Conservation (phyloP, 2,113 vertebrate genomes). For the Lichenostomus cassidix region DNA sequence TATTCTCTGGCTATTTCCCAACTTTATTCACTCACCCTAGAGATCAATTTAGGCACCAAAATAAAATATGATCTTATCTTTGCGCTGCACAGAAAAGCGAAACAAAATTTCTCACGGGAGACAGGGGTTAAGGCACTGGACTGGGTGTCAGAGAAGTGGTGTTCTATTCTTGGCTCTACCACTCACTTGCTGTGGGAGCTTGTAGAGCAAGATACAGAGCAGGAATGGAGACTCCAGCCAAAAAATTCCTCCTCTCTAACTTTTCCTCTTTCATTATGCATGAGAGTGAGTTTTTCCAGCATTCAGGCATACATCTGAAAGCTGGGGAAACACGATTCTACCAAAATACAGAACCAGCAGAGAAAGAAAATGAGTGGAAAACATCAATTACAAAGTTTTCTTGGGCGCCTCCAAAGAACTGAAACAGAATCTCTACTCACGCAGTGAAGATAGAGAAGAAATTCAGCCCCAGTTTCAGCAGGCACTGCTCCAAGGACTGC, state of each 20-base stretch:
- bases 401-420: background rate
- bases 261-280: constrained; percentile 59
- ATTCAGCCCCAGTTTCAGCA: background rate
- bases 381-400: constrained; percentile 30
- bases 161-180: constrained; percentile 67
- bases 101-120: constrained; percentile 59
- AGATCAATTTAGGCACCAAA: constrained; percentile 60
- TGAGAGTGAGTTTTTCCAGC: constrained; percentile 51
- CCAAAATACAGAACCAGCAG: constrained; percentile 12
- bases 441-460: background rate
- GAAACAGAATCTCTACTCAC: background rate
- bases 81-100: background rate
- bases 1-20: constrained; percentile 49
- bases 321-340: constrained; percentile 8
- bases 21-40: constrained; percentile 26
- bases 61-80: constrained; percentile 63
- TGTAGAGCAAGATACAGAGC: constrained; percentile 60
- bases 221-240: constrained; percentile 58
- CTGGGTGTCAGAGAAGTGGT: constrained; percentile 58
- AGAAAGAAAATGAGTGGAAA: constrained; percentile 41
- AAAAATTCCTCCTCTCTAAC: constrained; percentile 61
- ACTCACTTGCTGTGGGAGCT: constrained; percentile 65
- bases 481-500: background rate
- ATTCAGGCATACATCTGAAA: background rate
- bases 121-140: constrained; percentile 58